Evolutionary conservation across 2,797 vertebrate genomes (phyloP), one percentile per base, ranked within the genome.

Genomic region (Poliocrania exsul): DNA sequence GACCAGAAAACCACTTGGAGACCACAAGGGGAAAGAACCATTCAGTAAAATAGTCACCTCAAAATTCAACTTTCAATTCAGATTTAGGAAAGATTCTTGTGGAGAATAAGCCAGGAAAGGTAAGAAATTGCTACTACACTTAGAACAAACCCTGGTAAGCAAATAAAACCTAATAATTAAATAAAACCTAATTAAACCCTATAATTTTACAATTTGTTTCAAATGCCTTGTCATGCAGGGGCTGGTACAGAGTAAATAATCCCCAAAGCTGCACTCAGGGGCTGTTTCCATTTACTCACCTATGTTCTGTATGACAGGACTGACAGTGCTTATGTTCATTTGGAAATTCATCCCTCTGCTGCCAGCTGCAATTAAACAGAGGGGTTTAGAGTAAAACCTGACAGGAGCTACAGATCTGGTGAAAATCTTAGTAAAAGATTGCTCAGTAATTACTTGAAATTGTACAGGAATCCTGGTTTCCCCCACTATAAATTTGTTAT

Each of bases 241-340:
- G 25, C 10, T 60, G 29, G 51, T 29, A 46, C 0, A 0, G 8
- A 33, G 57, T 3, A 31, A 57, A 62, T 11, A 25, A 54, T 16
- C 28, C 18, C 16, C 38, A 75, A 54, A 26, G 13, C 26, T 65
- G 56, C 44, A 8, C 46, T 60, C 35, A 33, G 24, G 2, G 57
- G 18, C 12, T 37, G 4, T 33, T 33, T 20, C 50, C 17, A 58
- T 54, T 56, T 50, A 96, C 98, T 98, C 79, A 98, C 98, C 97
- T 3, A 97, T 28, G 44, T 69, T 87, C 17, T 94, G 94, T 26
- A 73, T 29, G 38, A 96, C 81, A 23, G 97, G 95, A 29, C 58
- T 77, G 42, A 96, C 88, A 2, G 97, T 72, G 75, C 96, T 98
- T 38, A 94, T 82, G 75, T 98, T 98, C 93, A 89, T 81, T 5